phyloP scores from a whole-genome alignment of 2,888 invertebrate genomes.

The Orgyia antiqua region DNA sequence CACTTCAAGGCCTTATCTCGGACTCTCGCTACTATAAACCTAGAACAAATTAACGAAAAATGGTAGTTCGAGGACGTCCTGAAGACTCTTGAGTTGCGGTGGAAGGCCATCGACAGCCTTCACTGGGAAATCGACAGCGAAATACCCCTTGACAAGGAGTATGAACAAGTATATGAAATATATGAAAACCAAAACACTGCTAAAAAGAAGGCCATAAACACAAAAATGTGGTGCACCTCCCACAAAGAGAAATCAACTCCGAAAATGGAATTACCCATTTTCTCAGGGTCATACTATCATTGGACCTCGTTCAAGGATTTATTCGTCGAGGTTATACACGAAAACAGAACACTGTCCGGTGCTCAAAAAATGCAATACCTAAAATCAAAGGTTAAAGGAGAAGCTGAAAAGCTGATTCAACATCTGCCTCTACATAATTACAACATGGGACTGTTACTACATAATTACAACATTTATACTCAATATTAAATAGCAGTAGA shows the following conservation, averaged over 20 bases:
- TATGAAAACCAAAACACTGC: slow-evolving; percentile 1
- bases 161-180: background rate
- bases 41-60: slow-evolving; percentile 3
- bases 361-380: too few relatives aligned
- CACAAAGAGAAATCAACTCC: slow-evolving; percentile 7
- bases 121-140: slow-evolving; percentile 4
- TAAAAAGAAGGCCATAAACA: slow-evolving; percentile 4
- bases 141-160: background rate
- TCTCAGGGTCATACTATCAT: slow-evolving; percentile 4
- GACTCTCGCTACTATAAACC: slow-evolving; percentile 1
- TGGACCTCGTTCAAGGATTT: slow-evolving; percentile 9
- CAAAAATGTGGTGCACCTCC: slow-evolving; percentile 5
- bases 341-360: slow-evolving; percentile 1
- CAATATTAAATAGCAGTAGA: too few relatives aligned
- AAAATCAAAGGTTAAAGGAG: too few relatives aligned
- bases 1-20: slow-evolving; percentile 2
- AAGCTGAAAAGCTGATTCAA: too few relatives aligned
- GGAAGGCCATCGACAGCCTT: slow-evolving; percentile 4
- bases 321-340: slow-evolving; percentile 7
- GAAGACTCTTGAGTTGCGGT: slow-evolving; percentile 3
- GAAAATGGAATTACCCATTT: slow-evolving; percentile 8
- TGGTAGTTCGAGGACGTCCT: slow-evolving; percentile 4
- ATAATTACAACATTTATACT: too few relatives aligned
- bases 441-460: too few relatives aligned
- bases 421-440: too few relatives aligned